Conservation (phyloP, 1,140 invertebrate genomes). For the Pinna nobilis region DNA sequence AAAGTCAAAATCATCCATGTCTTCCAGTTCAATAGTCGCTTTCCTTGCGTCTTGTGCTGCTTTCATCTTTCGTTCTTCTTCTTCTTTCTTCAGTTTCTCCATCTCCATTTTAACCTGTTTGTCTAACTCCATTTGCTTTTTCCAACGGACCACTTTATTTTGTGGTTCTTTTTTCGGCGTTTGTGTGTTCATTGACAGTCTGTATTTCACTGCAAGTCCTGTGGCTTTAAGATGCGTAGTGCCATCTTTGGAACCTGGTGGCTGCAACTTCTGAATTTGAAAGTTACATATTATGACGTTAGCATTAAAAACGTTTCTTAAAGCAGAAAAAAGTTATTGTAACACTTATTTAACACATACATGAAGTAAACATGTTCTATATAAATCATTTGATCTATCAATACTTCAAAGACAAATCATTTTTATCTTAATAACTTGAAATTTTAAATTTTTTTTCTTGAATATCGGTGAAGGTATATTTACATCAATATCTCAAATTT, state of each 20-base stretch:
- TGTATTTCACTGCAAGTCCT: conserved; percentile 16
- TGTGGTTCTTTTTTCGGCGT: background rate
- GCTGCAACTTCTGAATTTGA: too few species aligned
- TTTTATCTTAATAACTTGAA: too few species aligned
- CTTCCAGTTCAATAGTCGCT: conserved; percentile 16
- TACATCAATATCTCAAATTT: too few species aligned
- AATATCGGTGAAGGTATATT: too few species aligned
- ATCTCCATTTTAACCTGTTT: conserved; percentile 24
- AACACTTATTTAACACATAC: too few species aligned
- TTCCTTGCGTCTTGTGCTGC: conserved; percentile 10
- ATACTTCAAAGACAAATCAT: too few species aligned
- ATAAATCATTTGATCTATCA: too few species aligned
- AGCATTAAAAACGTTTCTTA: too few species aligned
- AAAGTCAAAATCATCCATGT: conserved; percentile 34
- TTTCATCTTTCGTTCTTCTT: conserved; percentile 6
- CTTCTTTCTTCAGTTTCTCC: conserved; percentile 6
- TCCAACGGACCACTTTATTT: conserved; percentile 4
- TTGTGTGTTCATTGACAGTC: conserved; percentile 5
- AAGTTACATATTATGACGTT: too few species aligned
- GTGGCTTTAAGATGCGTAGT: background rate
- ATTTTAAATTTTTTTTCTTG: too few species aligned
- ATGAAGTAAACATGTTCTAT: too few species aligned
- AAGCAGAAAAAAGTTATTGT: too few species aligned
- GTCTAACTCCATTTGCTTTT: conserved; percentile 8
- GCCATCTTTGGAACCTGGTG: background rate